Percentiles rank a stretch among this genome's conserved stretches.
Evolutionary conservation across 2,797 vertebrate species (phyloP).

Genomic region (Tenualosa thibaudeaui): DNA sequence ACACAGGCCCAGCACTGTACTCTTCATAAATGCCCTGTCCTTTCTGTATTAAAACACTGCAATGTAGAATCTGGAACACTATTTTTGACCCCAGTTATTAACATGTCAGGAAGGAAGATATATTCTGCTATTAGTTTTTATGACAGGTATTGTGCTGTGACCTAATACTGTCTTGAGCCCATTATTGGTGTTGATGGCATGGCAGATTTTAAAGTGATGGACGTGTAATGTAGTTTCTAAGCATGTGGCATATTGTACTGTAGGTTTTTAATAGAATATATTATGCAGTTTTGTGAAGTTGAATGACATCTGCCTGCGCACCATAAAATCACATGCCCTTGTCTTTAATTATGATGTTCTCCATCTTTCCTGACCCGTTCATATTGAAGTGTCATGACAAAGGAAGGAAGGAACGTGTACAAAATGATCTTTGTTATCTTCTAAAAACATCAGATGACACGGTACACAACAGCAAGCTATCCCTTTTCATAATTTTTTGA

Average conservation of each 20-base stretch:
- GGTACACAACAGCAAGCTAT: neutral
- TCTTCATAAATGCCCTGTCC: neutral
- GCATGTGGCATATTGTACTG: neutral
- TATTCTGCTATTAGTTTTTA: neutral
- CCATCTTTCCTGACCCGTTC: neutral
- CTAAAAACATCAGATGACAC: neutral
- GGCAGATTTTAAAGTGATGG: neutral
- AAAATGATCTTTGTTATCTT: neutral
- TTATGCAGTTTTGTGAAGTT: neutral
- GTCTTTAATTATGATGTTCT: too few species aligned
- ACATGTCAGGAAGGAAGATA: neutral
- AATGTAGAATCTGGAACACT: neutral
- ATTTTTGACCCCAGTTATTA: neutral
- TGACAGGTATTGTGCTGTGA: neutral
- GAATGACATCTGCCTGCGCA: neutral
- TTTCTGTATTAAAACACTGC: neutral
- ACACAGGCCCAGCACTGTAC: too few species aligned
- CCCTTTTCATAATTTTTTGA: neutral
- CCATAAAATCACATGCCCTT: neutral
- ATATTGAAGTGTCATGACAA: neutral
- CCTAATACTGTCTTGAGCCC: constrained; percentile 2
- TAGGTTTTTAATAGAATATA: neutral
- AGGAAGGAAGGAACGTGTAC: neutral
- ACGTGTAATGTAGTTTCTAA: neutral
- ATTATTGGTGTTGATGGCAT: neutral